A percentile compares a stretch with the other conserved stretches of the same genome.
These are phyloP conservation scores for Leptopilina clavipes DNA, from an alignment of 1,140 invertebrate genomes.

Conservation along the genomic window DNA sequence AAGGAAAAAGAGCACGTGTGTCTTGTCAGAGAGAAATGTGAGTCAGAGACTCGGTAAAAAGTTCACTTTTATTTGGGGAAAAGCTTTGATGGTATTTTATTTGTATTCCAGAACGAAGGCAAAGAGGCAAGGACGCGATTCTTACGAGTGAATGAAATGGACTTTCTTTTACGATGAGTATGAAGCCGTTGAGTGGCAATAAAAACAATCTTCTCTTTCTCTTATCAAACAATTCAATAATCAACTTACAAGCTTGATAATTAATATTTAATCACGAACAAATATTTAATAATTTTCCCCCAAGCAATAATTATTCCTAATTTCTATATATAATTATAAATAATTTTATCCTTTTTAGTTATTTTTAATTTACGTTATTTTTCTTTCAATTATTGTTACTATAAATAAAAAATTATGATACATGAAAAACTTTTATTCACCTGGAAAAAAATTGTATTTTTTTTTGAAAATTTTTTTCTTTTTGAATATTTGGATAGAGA, in stretches of 20 bases:
- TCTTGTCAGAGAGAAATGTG: slow-evolving; percentile 18
- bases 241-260: slow-evolving; percentile 39
- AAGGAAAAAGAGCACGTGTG: slow-evolving; percentile 21
- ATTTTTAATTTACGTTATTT: too few relatives aligned
- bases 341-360: too few relatives aligned
- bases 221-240: slow-evolving; percentile 40
- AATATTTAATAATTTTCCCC: too few relatives aligned
- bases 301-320: too few relatives aligned
- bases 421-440: too few relatives aligned
- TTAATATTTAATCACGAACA: neutral
- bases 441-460: too few relatives aligned
- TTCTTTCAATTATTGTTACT: too few relatives aligned
- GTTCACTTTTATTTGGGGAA: slow-evolving; percentile 35
- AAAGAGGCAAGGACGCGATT: slow-evolving; percentile 11
- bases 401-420: too few relatives aligned
- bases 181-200: neutral
- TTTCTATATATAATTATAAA: too few relatives aligned
- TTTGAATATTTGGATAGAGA: too few relatives aligned
- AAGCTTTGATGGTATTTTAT: slow-evolving; percentile 20
- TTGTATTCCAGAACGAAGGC: neutral
- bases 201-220: slow-evolving; percentile 17
- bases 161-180: slow-evolving; percentile 24
- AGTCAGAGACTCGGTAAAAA: slow-evolving; percentile 12
- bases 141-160: neutral
- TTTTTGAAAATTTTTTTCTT: too few relatives aligned